Evolutionary conservation across 2,888 invertebrate species (phyloP).

Genomic region (Cephus rjabovi): DNA sequence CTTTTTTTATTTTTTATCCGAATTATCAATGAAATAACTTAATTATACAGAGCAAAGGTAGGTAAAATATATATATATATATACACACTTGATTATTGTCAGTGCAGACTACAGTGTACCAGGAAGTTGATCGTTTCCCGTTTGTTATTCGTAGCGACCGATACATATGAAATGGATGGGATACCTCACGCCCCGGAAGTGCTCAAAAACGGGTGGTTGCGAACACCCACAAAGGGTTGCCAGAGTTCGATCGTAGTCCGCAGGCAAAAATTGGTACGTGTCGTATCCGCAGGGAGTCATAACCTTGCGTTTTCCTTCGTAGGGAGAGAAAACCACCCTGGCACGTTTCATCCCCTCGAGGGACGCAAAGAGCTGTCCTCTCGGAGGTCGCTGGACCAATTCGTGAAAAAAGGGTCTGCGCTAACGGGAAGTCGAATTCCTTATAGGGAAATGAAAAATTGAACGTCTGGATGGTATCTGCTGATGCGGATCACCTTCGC

Average conservation of each 20-base stretch:
- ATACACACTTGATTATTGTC: neutral
- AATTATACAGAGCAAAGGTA: too few species aligned
- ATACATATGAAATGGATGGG: slow-evolving; percentile 16
- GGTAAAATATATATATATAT: neutral
- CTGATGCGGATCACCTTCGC: neutral
- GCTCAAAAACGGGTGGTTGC: neutral
- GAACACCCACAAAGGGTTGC: neutral
- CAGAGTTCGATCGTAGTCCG: neutral
- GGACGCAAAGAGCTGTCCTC: neutral
- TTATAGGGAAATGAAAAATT: neutral
- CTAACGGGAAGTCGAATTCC: neutral
- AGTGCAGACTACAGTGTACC: neutral
- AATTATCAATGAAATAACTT: too few species aligned
- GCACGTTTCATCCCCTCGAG: neutral
- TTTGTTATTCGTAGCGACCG: neutral
- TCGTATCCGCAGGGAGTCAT: neutral
- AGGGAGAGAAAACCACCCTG: neutral
- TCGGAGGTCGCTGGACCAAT: neutral
- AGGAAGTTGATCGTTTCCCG: neutral
- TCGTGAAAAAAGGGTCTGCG: neutral
- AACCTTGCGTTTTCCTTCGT: neutral
- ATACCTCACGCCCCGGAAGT: slow-evolving; percentile 21
- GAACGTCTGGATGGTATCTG: neutral
- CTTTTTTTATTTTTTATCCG: neutral
- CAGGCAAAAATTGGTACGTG: neutral